phyloP scores from a whole-genome alignment of 2,113 vertebrate genomes.

The Hippocampus guttulatus region DNA sequence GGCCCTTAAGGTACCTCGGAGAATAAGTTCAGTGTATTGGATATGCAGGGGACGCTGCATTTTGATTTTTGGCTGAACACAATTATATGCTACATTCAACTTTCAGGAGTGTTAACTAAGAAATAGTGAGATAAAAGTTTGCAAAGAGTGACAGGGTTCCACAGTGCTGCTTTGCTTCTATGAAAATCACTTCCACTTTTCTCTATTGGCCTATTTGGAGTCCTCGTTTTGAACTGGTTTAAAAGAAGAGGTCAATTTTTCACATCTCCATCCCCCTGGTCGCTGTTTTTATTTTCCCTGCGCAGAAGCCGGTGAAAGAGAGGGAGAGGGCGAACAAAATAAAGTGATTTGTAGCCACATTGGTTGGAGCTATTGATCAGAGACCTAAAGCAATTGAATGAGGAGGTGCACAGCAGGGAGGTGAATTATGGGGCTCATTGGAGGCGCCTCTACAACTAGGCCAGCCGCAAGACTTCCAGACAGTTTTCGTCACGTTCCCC shows the following conservation, averaged over 20 bases:
- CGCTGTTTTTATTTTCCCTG: slow-evolving; percentile 5
- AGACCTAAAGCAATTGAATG: slow-evolving; percentile 32
- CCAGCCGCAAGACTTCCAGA: slow-evolving; percentile 11
- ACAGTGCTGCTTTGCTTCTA: slow-evolving; percentile 40
- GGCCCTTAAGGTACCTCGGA: slow-evolving; percentile 22
- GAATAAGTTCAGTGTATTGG: slow-evolving; percentile 49
- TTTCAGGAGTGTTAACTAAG: slow-evolving; percentile 53
- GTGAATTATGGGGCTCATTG: slow-evolving; percentile 30
- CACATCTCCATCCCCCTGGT: background rate
- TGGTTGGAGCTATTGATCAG: slow-evolving; percentile 71
- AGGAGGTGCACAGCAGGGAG: slow-evolving; percentile 18
- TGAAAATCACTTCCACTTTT: slow-evolving; percentile 53
- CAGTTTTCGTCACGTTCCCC: slow-evolving; percentile 26
- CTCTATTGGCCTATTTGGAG: slow-evolving; percentile 43
- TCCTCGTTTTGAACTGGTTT: background rate
- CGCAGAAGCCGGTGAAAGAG: slow-evolving; percentile 6
- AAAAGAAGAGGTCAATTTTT: slow-evolving; percentile 14
- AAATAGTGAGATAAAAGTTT: slow-evolving; percentile 18
- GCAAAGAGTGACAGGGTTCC: slow-evolving; percentile 31
- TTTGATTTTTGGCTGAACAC: slow-evolving; percentile 62
- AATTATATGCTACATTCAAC: slow-evolving; percentile 62
- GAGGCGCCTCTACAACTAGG: slow-evolving; percentile 26
- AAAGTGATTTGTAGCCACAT: slow-evolving; percentile 70
- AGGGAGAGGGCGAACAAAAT: slow-evolving; percentile 58
- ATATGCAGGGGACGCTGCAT: slow-evolving; percentile 32